Evolutionary conservation across 64 coral and sea anemone species (phyloP).

Genomic region (Dendrophyllia cribrosa): DNA sequence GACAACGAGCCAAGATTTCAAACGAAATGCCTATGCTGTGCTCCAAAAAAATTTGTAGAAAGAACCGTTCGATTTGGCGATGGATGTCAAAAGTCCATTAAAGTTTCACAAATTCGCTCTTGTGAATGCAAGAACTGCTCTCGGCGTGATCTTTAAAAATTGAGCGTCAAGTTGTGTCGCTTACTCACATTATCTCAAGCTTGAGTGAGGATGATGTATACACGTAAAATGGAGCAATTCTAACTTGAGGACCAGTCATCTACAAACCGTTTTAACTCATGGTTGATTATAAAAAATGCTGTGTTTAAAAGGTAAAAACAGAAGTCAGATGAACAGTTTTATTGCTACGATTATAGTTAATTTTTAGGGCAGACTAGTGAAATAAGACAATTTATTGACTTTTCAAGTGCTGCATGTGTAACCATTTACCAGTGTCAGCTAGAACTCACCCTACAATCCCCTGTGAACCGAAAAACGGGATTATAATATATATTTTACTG

Average conservation of each 20-base stretch:
- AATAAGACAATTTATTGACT: background rate
- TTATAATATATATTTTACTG: too few species aligned
- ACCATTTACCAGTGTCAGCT: too few species aligned
- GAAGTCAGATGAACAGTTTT: background rate
- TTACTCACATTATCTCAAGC: background rate
- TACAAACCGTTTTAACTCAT: background rate
- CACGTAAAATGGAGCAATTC: background rate
- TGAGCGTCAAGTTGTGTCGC: background rate
- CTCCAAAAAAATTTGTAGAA: background rate
- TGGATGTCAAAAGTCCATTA: conserved; percentile 31
- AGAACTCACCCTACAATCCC: too few species aligned
- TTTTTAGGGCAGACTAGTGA: background rate
- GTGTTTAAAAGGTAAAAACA: background rate
- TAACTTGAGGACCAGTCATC: background rate
- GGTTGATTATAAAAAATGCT: background rate
- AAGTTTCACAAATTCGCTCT: conserved; percentile 27
- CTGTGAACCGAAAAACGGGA: too few species aligned
- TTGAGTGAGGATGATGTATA: background rate
- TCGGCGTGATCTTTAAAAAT: conserved; percentile 24
- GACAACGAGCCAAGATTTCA: conserved; percentile 17
- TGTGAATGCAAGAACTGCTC: conserved; percentile 52
- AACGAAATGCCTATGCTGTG: conserved; percentile 18
- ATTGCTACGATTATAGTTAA: background rate
- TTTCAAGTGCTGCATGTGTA: too few species aligned
- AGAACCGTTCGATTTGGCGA: conserved; percentile 5